Evolutionary conservation across 2,888 invertebrate genomes (phyloP), one percentile per base, ranked within the genome.

Genomic region (Strigamia crassipes): DNA sequence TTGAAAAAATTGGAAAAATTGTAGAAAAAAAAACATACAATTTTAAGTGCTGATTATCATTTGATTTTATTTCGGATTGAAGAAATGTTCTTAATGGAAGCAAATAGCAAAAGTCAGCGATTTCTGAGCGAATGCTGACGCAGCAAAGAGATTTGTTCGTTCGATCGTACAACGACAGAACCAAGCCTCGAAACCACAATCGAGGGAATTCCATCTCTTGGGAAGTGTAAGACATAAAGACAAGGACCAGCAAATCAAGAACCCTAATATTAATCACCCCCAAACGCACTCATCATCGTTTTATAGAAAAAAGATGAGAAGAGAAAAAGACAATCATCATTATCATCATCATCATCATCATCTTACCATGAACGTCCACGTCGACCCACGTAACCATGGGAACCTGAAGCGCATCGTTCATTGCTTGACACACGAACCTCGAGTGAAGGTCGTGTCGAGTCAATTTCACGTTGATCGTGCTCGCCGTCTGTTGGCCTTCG

Each of bases 281-380:
- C 56, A 18, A 56, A 56, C 18, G 56, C 15, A 56, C 56, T 56
- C 56, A 56, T 56, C 56, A 56, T n/a, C 21, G 15, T n/a, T 46
- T 46, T 5, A 46, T n/a, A 46, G 13, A 13, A 46, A 18, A 56
- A 18, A 18, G 18, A 56, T 21, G 18, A 56, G 21, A 56, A 56
- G 21, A 3, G 6, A 18, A 18, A 56, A 56, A 18, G 18, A n/a
- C n/a, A 13, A 51, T 51, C 51, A 51, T 51, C 56, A 56, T 51
- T n/a, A 56, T n/a, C n/a, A n/a, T n/a, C n/a, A n/a, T 56, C 56
- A 18, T 56, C 56, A 18, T 56, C 18, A 56, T 18, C 34, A n/a
- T 89, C 92, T 90, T 88, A 94, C 94, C 94, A 88, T 93, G 91
- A 66, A 94, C 93, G 86, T 94, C 92, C 38, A 93, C 89, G 83